Base-by-base conservation (phyloP, 2,888 invertebrate genomes). In the Torymus aiolomorphi region DNA sequence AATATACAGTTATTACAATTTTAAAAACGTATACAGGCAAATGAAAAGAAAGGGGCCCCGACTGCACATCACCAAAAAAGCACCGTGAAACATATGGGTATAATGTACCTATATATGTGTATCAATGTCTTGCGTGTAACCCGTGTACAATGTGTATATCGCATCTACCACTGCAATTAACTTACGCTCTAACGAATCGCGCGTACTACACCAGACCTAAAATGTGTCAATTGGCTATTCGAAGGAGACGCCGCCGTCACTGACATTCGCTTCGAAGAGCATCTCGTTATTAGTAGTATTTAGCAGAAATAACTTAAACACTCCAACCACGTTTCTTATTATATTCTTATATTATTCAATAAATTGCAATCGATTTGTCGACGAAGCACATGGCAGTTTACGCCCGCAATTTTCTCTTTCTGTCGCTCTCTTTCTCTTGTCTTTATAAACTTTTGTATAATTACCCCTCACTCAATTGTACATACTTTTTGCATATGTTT, bases 361-460 rank as follows among this genome's bases (percentile, higher is more conserved):
- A 67, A 69, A 80, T 76, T 67, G 67, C 61, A 76, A 57, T 76
- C 18, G 56, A 72, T 70, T 79, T 59, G 52, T 61, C 75, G 54
- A 79, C 79, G 66, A 79, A 79, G 79, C 75, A 49, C 71, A 57
- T 66, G 75, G 71, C 65, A 75, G 75, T 75, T 71, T n/a, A 59
- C 52, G 61, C 49, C 63, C 24, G 5, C 61, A 42, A 8, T 42
- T 42, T 42, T 8, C 42, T 42, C 1, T 42, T 42, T 42, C 5
- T 42, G 42, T 42, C 42, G 1, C 42, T 42, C 42, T 42, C 42
- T 42, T 8, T 42, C 42, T 42, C 8, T 42, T 20, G 18, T 18
- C 62, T 70, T 51, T 59, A 16, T 65, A 71, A 54, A 67, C 42
- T 59, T 24, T 54, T 13, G 51, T 56, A 56, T 61, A 67, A 72